Percentiles rank a stretch among this genome's conserved stretches.
Conservation (phyloP, 1,140 invertebrate genomes). For the Diachasmimorpha longicaudata region DNA sequence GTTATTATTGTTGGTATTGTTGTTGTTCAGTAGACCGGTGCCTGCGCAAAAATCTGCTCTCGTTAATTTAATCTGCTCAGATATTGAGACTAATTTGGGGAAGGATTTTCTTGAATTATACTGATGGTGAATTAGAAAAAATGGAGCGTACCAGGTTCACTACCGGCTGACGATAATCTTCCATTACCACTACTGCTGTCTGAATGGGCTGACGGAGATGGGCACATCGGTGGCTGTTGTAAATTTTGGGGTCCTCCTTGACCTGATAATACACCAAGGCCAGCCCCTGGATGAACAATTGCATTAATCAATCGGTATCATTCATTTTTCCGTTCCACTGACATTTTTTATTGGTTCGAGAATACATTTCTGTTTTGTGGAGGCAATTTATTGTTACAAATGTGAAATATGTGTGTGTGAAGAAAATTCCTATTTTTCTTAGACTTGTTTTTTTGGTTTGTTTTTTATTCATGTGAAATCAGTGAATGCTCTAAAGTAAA, state of each 20-base stretch:
- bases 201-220: slow-evolving; percentile 81
- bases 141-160: slow-evolving; percentile 68
- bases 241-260: slow-evolving; percentile 64
- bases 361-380: no score
- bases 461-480: background rate
- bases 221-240: slow-evolving; percentile 70
- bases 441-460: background rate
- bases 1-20: slow-evolving; percentile 75
- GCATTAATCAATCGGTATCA: background rate
- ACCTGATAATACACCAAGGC: slow-evolving; percentile 64
- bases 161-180: slow-evolving; percentile 77
- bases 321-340: slow-evolving; percentile 11
- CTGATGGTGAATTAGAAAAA: slow-evolving; percentile 22
- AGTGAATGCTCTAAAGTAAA: no score
- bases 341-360: background rate
- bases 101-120: background rate
- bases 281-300: slow-evolving; percentile 56
- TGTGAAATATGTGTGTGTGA: no score
- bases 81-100: background rate
- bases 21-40: slow-evolving; percentile 67
- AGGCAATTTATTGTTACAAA: no score
- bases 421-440: no score
- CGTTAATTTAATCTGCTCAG: slow-evolving; percentile 45
- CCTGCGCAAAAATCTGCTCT: slow-evolving; percentile 63
- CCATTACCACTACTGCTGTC: slow-evolving; percentile 82